Evolutionary conservation across 2,888 invertebrate species (phyloP), one percentile per base, ranked within the genome.

Genomic region (Drosophila peninsularis): DNA sequence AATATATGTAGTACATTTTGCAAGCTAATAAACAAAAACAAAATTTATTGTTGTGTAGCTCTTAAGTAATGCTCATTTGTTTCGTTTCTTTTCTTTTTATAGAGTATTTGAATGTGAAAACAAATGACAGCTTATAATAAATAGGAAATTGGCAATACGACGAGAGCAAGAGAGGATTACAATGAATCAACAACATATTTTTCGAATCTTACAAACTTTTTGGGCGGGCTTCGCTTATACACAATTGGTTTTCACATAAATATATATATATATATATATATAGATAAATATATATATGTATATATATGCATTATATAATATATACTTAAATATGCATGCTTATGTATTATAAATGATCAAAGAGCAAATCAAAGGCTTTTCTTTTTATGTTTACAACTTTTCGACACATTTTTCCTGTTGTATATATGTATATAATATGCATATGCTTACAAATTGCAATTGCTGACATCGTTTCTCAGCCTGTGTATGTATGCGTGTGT

Each of bases 141-240:
- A 62, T 79, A 87, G 69, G 78, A 80, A 90, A 87, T 89, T 90
- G 90, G 90, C 90, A 90, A 90, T 76, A 69, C 69, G 75, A 85
- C 72, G 90, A 89, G 89, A 90, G 89, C 74, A 90, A 87, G 90
- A 89, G 89, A 90, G 90, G 69, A 81, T 66, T 75, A 80, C 70
- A 75, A 83, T 68, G 84, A 86, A 80, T 82, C 66, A 76, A 79
- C 74, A 80, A 84, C 61, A 82, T 76, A 71, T 60, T 70, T 70
- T 72, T 68, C 60, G 52, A 78, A 75, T 75, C 53, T 49, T 64
- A 54, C 27, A 19, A 49, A 66, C 61, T 55, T 56, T 68, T 78
- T 90, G 90, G 89, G 86, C 89, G 87, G 89, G 78, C 75, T 70
- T 78, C 62, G 66, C 80, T 84, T 86, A 90, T 89, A 90, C 89